A percentile compares a stretch with the other conserved stretches of the same genome.
These are phyloP conservation scores for Sceloporus tristichus DNA, from an alignment of 2,113 vertebrate genomes.

Conservation along the genomic window DNA sequence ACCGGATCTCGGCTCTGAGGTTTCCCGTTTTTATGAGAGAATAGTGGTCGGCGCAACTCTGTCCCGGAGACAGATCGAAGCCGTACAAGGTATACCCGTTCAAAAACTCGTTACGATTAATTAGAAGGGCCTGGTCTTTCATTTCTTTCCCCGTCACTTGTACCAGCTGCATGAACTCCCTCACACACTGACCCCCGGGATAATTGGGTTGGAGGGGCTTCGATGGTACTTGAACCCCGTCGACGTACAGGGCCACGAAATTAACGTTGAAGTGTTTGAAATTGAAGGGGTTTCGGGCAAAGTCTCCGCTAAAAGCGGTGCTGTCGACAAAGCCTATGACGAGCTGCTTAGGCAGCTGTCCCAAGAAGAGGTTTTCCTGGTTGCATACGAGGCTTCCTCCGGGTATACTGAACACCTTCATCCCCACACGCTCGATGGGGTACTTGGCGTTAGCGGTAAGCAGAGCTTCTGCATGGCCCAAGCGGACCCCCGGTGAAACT, in stretches of 20 bases:
- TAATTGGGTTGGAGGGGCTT: not conserved
- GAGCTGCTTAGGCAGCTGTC: not conserved
- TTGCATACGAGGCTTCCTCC: not conserved
- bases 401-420: not conserved
- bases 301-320: not conserved
- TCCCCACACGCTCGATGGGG: not conserved
- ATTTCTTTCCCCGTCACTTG: not conserved
- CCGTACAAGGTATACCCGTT: not conserved
- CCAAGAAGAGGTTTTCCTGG: not conserved
- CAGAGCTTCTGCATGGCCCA: not conserved
- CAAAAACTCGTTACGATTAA: not conserved
- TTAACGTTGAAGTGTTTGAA: not conserved
- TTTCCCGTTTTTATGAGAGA: not conserved
- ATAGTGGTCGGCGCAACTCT: no score
- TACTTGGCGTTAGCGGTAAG: not conserved
- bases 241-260: not conserved
- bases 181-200: not conserved
- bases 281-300: not conserved
- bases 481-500: not conserved
- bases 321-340: not conserved
- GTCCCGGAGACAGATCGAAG: no score
- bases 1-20: no score
- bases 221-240: not conserved
- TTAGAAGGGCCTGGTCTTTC: not conserved
- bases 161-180: not conserved